Percentiles rank a stretch among this genome's conserved stretches.
Conservation (phyloP, 2,888 invertebrate species). For the Tiphia femorata region DNA sequence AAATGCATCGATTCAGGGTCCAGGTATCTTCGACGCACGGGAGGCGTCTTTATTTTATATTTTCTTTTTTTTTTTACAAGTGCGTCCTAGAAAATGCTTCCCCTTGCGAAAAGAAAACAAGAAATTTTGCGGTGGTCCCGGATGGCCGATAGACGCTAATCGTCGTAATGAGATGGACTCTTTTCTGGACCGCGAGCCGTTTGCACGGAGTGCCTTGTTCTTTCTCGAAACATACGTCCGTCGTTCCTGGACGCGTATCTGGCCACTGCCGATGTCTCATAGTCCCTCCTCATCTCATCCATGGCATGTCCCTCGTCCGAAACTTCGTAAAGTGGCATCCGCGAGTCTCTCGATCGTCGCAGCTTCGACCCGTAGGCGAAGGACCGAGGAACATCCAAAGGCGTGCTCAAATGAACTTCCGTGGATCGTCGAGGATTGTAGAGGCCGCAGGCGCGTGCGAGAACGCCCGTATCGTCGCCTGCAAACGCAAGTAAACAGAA, state of each 20-base stretch:
- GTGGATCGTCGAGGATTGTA: too few relatives aligned
- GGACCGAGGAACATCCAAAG: constrained; percentile 18
- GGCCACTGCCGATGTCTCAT: constrained; percentile 13
- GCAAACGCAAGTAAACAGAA: too few relatives aligned
- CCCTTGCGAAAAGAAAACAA: too few relatives aligned
- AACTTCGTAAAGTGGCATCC: constrained; percentile 33
- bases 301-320: constrained; percentile 18
- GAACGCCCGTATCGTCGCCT: constrained; percentile 43
- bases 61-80: neutral
- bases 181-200: constrained; percentile 15
- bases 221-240: constrained; percentile 29
- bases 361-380: constrained; percentile 24
- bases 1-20: too few relatives aligned
- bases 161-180: constrained; percentile 22
- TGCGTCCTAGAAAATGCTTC: too few relatives aligned
- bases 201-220: constrained; percentile 27
- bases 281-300: constrained; percentile 26
- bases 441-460: too few relatives aligned
- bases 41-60: too few relatives aligned
- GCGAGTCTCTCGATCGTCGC: constrained; percentile 38
- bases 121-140: neutral
- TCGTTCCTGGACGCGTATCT: constrained; percentile 23
- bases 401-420: constrained; percentile 1
- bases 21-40: too few relatives aligned
- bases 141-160: constrained; percentile 6